Evolutionary conservation across 2,797 vertebrate species (phyloP).

Genomic region (Sebastes vulpes): DNA sequence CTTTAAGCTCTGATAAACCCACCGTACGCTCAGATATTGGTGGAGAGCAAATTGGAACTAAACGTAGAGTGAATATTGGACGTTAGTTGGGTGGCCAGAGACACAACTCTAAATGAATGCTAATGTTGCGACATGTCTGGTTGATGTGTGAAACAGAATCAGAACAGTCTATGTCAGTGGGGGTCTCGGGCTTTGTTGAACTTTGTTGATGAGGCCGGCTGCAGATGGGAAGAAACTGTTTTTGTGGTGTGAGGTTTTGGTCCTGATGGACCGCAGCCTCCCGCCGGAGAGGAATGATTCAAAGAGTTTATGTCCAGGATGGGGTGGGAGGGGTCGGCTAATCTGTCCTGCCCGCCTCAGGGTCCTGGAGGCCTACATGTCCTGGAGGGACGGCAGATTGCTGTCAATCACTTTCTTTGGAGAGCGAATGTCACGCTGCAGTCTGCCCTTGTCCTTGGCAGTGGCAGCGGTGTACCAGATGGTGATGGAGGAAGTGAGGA

Average conservation of each 20-base stretch:
- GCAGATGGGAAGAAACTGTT: neutral
- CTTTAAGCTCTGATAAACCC: neutral
- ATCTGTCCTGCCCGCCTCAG: neutral
- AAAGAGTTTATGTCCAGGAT: neutral
- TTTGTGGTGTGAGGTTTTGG: neutral
- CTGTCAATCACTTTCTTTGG: neutral
- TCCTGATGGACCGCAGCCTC: neutral
- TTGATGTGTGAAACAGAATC: neutral
- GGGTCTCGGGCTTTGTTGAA: neutral
- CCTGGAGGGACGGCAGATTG: neutral
- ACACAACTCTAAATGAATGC: neutral
- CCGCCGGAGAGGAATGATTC: neutral
- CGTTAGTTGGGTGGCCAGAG: neutral
- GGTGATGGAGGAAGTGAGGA: neutral
- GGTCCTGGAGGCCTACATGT: neutral
- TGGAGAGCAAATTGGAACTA: neutral
- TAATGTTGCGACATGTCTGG: neutral
- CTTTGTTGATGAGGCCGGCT: neutral
- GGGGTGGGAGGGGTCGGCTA: neutral
- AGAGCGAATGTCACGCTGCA: neutral
- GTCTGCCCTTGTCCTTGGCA: neutral
- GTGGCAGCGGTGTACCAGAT: neutral
- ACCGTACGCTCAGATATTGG: neutral
- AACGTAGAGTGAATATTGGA: neutral
- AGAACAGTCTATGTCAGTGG: neutral